Base-by-base conservation (phyloP, 1,140 invertebrate genomes). In the Cheumatopsyche charites region DNA sequence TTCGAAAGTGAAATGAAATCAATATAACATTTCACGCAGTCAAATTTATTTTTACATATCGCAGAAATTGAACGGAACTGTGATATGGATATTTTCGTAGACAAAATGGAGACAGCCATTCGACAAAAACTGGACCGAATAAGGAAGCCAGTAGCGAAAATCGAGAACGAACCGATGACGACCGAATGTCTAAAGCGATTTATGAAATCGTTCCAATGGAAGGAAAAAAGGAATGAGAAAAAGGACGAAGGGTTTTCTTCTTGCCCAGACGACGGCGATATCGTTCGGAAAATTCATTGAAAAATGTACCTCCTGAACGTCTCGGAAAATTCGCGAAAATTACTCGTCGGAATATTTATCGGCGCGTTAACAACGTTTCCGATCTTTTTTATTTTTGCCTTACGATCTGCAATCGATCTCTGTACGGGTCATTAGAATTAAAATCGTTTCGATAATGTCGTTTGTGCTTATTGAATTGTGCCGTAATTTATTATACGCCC, bases 181-280 rank as follows among this genome's bases (percentile, higher is more conserved):
- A 68, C 66, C 66, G 66, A 68, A 68, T 68, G 66, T 68, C 66
- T 68, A 68, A 68, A 68, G 66, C 66, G 66, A 68, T 68, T 68
- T 68, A 68, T 68, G 66, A 68, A 68, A 68, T 68, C 66, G 66
- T 68, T 66, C 63, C 63, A 41, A 25, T 41, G 63, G 63, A 58
- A 58, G 17, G 25, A 12, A 41, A 42, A 62, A 26, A 21, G 65
- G 43, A 67, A 49, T 19, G 23, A 23, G 43, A 67, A 42, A 68
- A 55, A 12, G 17, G 17, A 19, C 47, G 29, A 36, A 36, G 29
- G 29, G 29, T 36, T 36, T 36, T 36, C 9, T n/a, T n/a, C n/a
- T n/a, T n/a, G n/a, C 43, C 29, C 47, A 17, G 49, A 19, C 47
- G 66, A 68, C 15, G 49, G 25, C 66, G 66, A 68, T 68, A 68